Evolutionary conservation across 2,888 invertebrate species (phyloP).

Genomic region (Hypselothyrea guttata): DNA sequence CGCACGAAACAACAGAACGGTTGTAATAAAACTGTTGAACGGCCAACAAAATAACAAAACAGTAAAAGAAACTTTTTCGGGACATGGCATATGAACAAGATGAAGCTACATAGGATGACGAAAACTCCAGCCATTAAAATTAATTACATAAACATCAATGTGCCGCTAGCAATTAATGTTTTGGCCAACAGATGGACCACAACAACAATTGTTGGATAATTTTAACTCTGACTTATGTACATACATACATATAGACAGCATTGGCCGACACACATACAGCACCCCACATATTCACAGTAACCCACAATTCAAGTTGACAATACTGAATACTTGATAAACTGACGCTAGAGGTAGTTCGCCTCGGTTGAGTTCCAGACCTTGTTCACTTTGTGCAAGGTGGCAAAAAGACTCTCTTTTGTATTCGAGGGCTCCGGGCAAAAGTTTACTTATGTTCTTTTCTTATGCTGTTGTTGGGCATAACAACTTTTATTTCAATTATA

Average conservation of each 20-base stretch:
- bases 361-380: conserved; percentile 22
- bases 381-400: conserved; percentile 19
- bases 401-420: conserved; percentile 21
- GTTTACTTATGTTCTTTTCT: conserved; percentile 61
- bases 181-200: conserved; percentile 38
- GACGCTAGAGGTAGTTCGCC: conserved; percentile 56
- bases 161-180: conserved; percentile 69
- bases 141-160: conserved; percentile 72
- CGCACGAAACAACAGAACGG: not conserved
- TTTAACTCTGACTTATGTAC: conserved; percentile 18
- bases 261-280: conserved; percentile 11
- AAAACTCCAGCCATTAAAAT: conserved; percentile 69
- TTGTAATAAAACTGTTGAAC: conserved; percentile 38
- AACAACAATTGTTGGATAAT: conserved; percentile 33
- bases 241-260: not conserved
- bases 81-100: not conserved
- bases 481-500: conserved; percentile 69
- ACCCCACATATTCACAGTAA: conserved; percentile 11
- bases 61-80: conserved; percentile 51
- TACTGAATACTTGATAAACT: conserved; percentile 77
- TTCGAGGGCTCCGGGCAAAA: conserved; percentile 43
- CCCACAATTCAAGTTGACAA: conserved; percentile 58
- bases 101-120: not conserved
- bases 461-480: conserved; percentile 22
- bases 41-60: conserved; percentile 32